Conservation (phyloP, 2,113 vertebrate species). For the Enhydra lutris region DNA sequence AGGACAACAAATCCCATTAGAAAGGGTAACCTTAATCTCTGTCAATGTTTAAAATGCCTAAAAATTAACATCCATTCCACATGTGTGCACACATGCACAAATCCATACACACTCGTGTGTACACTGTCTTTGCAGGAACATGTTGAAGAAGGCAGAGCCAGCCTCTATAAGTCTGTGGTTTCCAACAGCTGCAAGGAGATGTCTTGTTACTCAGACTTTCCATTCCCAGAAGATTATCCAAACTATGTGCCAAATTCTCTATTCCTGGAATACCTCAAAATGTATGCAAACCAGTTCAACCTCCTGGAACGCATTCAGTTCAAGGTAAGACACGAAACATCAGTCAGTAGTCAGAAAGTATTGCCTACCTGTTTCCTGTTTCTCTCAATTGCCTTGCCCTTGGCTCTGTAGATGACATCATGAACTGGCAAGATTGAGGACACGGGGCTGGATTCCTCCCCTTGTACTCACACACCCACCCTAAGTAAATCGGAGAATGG, state of each 20-base stretch:
- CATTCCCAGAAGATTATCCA: slow-evolving; percentile 87
- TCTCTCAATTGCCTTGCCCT: neutral
- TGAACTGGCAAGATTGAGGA: neutral
- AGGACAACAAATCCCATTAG: neutral
- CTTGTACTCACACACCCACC: neutral
- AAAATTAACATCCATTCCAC: neutral
- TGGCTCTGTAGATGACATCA: neutral
- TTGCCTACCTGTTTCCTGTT: neutral
- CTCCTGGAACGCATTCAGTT: slow-evolving; percentile 83
- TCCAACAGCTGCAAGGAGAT: slow-evolving; percentile 90
- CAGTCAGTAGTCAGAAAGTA: neutral
- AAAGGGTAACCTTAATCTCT: neutral
- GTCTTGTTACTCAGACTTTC: slow-evolving; percentile 89
- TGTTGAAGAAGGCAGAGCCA: slow-evolving; percentile 80
- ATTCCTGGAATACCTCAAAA: slow-evolving; percentile 84
- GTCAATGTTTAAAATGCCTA: neutral
- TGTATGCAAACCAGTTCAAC: slow-evolving; percentile 85
- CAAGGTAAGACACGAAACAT: slow-evolving; percentile 78
- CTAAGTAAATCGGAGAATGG: neutral
- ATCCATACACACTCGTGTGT: neutral
- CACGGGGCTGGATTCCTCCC: neutral
- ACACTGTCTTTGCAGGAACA: slow-evolving; percentile 78
- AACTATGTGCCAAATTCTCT: slow-evolving; percentile 85
- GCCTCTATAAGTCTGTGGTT: slow-evolving; percentile 87
- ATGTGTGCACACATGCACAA: slow-evolving; percentile 52